A percentile compares a stretch with the other conserved stretches of the same genome.
phyloP scores from a whole-genome alignment of 2,888 invertebrate species.

The Salticus scenicus region DNA sequence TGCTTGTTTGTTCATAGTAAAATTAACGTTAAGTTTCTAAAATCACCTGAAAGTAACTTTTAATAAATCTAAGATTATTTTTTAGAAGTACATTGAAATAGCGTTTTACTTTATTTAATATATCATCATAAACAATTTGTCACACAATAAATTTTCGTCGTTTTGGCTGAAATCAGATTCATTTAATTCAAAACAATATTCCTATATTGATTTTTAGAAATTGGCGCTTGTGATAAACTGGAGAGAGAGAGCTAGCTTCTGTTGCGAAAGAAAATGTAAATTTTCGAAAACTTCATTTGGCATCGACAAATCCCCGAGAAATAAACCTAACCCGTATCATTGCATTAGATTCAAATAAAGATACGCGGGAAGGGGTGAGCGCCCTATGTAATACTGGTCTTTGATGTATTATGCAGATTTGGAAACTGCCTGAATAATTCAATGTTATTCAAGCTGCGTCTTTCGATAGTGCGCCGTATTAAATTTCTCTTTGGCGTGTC shows the following conservation, averaged over 20 bases:
- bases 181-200: too few species aligned
- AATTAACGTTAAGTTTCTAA: too few species aligned
- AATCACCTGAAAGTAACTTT: too few species aligned
- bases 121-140: too few species aligned
- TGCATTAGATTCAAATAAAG: neutral
- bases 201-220: neutral
- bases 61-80: too few species aligned
- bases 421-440: slow-evolving; percentile 43
- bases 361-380: neutral
- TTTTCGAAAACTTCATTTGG: neutral
- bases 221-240: neutral
- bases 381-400: neutral
- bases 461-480: slow-evolving; percentile 33
- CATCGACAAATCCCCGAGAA: neutral
- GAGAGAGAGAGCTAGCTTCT: too few species aligned
- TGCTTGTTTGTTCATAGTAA: too few species aligned
- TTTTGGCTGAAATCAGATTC: too few species aligned
- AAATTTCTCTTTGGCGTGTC: slow-evolving; percentile 31
- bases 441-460: slow-evolving; percentile 15
- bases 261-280: neutral
- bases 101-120: too few species aligned
- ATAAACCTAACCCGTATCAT: neutral
- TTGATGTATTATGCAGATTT: slow-evolving; percentile 43
- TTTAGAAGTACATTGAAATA: too few species aligned
- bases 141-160: too few species aligned